These are phyloP conservation scores for Agonopterix alstromeriana DNA, from an alignment of 2,888 invertebrate genomes.

Conservation along the genomic window DNA sequence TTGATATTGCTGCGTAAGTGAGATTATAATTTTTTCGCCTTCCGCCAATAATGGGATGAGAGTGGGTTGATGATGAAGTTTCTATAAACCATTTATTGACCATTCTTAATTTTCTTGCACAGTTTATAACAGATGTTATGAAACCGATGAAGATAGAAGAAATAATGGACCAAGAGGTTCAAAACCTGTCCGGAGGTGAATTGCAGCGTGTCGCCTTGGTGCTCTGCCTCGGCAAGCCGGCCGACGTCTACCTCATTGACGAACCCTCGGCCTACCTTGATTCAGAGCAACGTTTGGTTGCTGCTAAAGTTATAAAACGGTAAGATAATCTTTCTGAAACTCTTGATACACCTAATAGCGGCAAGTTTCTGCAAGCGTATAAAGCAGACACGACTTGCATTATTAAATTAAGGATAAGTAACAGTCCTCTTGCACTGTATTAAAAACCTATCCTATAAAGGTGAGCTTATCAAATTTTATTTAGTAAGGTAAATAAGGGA, in stretches of 20 bases:
- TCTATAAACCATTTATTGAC: background rate
- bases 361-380: background rate
- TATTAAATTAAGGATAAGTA: too few species aligned
- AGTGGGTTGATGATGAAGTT: too few species aligned
- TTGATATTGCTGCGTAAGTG: too few species aligned
- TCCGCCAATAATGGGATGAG: too few species aligned
- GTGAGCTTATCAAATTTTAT: too few species aligned
- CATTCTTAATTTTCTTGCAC: conserved; percentile 19
- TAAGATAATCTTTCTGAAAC: conserved; percentile 37
- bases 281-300: conserved; percentile 99
- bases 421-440: too few species aligned
- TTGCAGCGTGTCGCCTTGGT: conserved; percentile 98
- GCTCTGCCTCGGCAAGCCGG: conserved; percentile 97
- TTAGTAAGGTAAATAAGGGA: too few species aligned
- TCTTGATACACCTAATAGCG: background rate
- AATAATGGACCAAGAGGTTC: conserved; percentile 98
- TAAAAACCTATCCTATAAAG: too few species aligned
- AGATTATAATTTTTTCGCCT: too few species aligned
- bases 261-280: conserved; percentile 99
- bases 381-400: too few species aligned
- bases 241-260: conserved; percentile 98
- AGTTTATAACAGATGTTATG: conserved; percentile 99
- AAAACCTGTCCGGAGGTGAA: conserved; percentile 99
- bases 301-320: conserved; percentile 99
- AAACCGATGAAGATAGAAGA: conserved; percentile 98